phyloP scores from a whole-genome alignment of 2,113 vertebrate genomes.

The Nothobranchius furzeri region DNA sequence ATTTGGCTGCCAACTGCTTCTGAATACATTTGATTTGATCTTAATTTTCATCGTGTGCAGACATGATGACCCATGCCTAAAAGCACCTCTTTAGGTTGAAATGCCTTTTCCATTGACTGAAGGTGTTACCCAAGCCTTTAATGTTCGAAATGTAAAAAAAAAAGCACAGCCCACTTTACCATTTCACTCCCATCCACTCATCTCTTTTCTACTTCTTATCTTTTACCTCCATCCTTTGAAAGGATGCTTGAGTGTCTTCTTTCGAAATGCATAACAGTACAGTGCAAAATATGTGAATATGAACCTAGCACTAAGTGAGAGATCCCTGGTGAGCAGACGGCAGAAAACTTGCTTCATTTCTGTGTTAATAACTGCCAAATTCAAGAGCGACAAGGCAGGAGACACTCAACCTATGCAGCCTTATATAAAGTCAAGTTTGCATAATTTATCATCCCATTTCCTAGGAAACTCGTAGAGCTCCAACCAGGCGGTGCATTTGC shows the following conservation, averaged over 20 bases:
- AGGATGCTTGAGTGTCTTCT: conserved; percentile 35
- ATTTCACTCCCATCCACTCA: not conserved
- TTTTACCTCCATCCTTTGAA: conserved; percentile 38
- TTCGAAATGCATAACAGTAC: conserved; percentile 25
- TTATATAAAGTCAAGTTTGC: conserved; percentile 28
- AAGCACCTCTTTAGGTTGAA: conserved; percentile 40
- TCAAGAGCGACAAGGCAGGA: conserved; percentile 12
- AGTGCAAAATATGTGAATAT: conserved; percentile 29
- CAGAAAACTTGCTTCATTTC: conserved; percentile 21
- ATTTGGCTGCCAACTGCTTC: no score
- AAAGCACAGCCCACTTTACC: conserved; percentile 30
- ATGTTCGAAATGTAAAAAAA: conserved; percentile 26
- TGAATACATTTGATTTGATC: conserved; percentile 6
- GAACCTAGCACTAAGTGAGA: conserved; percentile 10
- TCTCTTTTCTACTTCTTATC: not conserved
- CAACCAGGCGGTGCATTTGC: conserved; percentile 11
- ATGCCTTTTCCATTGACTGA: conserved; percentile 15
- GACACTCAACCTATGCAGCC: conserved; percentile 9
- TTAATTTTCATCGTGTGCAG: conserved; percentile 19
- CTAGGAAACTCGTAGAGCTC: not conserved
- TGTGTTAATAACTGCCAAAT: conserved; percentile 38
- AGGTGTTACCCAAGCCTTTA: conserved; percentile 22
- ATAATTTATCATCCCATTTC: conserved; percentile 30
- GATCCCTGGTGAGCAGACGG: conserved; percentile 33
- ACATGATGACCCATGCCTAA: conserved; percentile 25